Evolutionary conservation across 2,888 invertebrate genomes (phyloP).

Genomic region (Tetropium fuscum): DNA sequence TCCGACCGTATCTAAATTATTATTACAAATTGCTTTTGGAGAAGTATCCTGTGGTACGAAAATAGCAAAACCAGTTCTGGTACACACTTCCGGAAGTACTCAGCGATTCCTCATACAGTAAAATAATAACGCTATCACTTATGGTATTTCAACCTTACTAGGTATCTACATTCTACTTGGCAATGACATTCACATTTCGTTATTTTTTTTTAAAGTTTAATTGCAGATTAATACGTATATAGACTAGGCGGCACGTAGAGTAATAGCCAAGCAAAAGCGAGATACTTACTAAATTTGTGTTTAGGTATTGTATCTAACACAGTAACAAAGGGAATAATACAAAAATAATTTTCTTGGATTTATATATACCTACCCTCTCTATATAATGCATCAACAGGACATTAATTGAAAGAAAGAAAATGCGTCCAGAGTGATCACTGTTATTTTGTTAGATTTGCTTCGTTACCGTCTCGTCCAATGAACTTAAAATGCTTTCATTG

Average conservation of each 20-base stretch:
- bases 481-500: not conserved
- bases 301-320: too few relatives aligned
- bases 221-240: not conserved
- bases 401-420: conserved; percentile 16
- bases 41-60: not conserved
- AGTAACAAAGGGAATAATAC: too few relatives aligned
- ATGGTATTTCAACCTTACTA: conserved; percentile 3
- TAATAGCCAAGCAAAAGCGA: too few relatives aligned
- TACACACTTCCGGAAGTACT: conserved; percentile 7
- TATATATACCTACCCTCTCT: conserved; percentile 9
- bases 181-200: conserved; percentile 15
- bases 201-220: conserved; percentile 3
- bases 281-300: not conserved
- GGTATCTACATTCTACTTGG: too few relatives aligned
- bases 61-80: not conserved
- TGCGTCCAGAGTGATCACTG: not conserved
- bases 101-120: not conserved
- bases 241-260: too few relatives aligned
- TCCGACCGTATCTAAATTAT: too few relatives aligned
- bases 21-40: too few relatives aligned
- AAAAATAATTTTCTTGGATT: not conserved
- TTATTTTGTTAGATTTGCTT: conserved; percentile 15
- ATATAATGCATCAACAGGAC: not conserved
- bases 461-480: not conserved
- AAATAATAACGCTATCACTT: not conserved